These are phyloP conservation scores for Zaprionus gabonicus DNA, from an alignment of 1,140 invertebrate species.

Conservation along the genomic window DNA sequence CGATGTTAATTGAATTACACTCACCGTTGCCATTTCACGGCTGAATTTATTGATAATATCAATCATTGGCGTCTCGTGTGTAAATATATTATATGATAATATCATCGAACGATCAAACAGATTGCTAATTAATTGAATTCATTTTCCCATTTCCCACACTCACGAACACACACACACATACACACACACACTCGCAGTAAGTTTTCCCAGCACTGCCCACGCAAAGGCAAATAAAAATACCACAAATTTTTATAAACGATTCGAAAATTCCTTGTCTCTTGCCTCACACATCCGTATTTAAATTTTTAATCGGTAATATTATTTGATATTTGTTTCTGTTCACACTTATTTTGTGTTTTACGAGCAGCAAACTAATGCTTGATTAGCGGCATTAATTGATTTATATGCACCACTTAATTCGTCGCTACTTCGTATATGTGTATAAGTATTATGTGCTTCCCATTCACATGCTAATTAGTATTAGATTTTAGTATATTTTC, in stretches of 20 bases:
- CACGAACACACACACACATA: conserved; percentile 11
- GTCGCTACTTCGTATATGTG: not conserved
- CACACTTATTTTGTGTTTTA: conserved; percentile 52
- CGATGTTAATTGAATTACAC: conserved; percentile 42
- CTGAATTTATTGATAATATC: conserved; percentile 49
- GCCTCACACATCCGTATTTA: conserved; percentile 55
- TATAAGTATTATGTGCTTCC: conserved; percentile 13
- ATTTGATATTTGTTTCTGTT: conserved; percentile 16
- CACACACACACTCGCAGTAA: conserved; percentile 6
- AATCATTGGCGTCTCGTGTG: conserved; percentile 44
- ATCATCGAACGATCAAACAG: conserved; percentile 51
- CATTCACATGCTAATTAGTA: conserved; percentile 21
- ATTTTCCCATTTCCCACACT: conserved; percentile 16
- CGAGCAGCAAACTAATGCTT: conserved; percentile 10
- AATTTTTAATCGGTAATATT: conserved; percentile 67
- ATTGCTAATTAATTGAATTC: conserved; percentile 43
- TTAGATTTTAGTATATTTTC: conserved; percentile 11
- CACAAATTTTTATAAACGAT: conserved; percentile 34
- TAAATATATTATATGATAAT: conserved; percentile 41
- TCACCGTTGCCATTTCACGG: conserved; percentile 40
- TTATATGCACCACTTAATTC: conserved; percentile 53
- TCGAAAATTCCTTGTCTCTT: conserved; percentile 27
- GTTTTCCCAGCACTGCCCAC: conserved; percentile 33
- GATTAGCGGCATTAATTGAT: conserved; percentile 58
- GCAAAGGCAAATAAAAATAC: conserved; percentile 15